Evolutionary conservation across 1,140 invertebrate species (phyloP), one percentile per base, ranked within the genome.

Genomic region (Musca vetustissima): DNA sequence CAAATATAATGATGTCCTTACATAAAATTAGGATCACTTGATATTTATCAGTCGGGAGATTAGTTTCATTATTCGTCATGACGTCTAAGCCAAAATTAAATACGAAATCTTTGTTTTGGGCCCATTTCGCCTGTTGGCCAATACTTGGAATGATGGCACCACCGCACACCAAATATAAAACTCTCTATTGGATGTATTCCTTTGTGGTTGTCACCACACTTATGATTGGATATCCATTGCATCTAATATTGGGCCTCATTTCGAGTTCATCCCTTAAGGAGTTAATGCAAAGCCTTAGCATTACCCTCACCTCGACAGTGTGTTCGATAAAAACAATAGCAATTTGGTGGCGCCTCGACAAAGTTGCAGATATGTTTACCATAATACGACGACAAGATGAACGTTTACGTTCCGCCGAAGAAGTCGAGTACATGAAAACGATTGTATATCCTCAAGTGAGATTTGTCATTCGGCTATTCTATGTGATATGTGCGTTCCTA

Each of bases 401-500:
- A 36, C 50, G 68, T 22, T 47, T 69, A 24, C 25, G 48, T 24
- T 21, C 28, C 1, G 19, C 17, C 11, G 36, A 69, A 14, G 68
- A 69, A n/a, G 32, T 11, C 9, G 11, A 21, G 1, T 65, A 69
- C 28, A 65, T 53, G 11, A 49, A 36, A 14, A 25, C 19, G 21
- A n/a, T 53, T 13, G 50, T 43, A 13, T 53, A 55, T 43, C 68
- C 68, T 1, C 14, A 32, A 21, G 21, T 52, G 21, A 9, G 15
- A 43, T 36, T 47, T 48, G 48, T 69, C 21, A 17, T 65, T 25
- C n/a, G 24, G 9, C 43, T 65, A 11, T 69, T 65, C 48, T 47
- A 69, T 14, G 49, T 69, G 9, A 22, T 69, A 52, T 65, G 48
- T 24, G 8, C 43, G 48, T 59, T 48, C n/a, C 24, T 28, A 15